Evolutionary conservation across 2,113 vertebrate species (phyloP).

Genomic region (Stegastes partitus): DNA sequence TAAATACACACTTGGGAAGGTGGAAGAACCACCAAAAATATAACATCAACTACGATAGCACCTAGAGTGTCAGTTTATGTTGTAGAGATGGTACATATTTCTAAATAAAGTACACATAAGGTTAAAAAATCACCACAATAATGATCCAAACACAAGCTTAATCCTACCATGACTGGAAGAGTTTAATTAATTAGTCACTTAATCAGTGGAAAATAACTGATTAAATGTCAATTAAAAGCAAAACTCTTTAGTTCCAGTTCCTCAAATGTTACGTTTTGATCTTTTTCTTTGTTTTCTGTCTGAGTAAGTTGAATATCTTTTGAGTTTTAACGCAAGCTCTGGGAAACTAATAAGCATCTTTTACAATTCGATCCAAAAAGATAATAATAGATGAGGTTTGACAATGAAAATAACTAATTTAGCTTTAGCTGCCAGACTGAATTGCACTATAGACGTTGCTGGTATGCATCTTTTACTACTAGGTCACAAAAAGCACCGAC

Average conservation of each 20-base stretch:
- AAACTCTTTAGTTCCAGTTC: not conserved
- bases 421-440: not conserved
- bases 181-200: too few species aligned
- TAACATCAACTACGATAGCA: too few species aligned
- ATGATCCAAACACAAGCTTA: too few species aligned
- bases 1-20: not conserved
- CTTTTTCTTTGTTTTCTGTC: not conserved
- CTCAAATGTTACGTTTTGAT: not conserved
- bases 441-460: not conserved
- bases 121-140: too few species aligned
- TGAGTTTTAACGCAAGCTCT: not conserved
- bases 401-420: not conserved
- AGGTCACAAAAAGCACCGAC: not conserved
- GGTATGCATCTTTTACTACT: too few species aligned
- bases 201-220: not conserved
- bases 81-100: too few species aligned
- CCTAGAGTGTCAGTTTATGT: too few species aligned
- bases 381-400: not conserved
- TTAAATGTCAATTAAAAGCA: not conserved
- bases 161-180: too few species aligned
- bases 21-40: too few species aligned
- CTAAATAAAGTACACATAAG: too few species aligned
- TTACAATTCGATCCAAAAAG: not conserved
- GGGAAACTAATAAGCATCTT: not conserved
- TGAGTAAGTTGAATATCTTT: not conserved